These are phyloP conservation scores for Carassius gibelio DNA, from an alignment of 2,113 vertebrate species.

Conservation along the genomic window DNA sequence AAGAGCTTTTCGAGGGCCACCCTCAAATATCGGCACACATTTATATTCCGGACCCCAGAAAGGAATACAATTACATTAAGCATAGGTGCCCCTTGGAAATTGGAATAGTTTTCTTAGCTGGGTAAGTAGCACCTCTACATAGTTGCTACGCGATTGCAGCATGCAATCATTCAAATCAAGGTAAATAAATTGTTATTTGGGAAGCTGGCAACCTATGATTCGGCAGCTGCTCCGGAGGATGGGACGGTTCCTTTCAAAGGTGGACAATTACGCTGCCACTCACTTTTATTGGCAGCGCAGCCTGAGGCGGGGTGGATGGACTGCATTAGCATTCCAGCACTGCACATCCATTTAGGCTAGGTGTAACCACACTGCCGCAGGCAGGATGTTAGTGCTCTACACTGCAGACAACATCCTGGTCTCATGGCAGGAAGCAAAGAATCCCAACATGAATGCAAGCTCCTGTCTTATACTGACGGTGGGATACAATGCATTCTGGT, in stretches of 20 bases:
- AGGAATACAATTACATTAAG: constrained; percentile 19
- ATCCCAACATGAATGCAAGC: constrained; percentile 6
- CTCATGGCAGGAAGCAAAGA: not conserved
- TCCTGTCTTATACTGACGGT: not conserved
- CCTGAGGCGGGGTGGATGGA: not conserved
- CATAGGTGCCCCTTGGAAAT: constrained; percentile 19
- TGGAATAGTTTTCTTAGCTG: constrained; percentile 35
- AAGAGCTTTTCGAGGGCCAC: constrained; percentile 29
- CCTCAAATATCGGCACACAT: not conserved
- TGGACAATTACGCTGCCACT: constrained; percentile 59
- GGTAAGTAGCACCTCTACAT: not conserved
- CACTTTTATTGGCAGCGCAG: constrained; percentile 45
- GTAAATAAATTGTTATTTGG: constrained; percentile 19
- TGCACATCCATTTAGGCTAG: constrained; percentile 51
- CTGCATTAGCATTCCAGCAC: constrained; percentile 51
- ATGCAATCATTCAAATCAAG: constrained; percentile 41
- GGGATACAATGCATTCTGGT: not conserved
- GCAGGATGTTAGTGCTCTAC: not conserved
- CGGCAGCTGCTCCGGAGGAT: constrained; percentile 32
- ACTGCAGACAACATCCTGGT: not conserved
- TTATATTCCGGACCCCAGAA: not conserved
- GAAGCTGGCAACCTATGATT: constrained; percentile 49
- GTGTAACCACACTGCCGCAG: constrained; percentile 18
- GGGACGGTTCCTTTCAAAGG: constrained; percentile 53
- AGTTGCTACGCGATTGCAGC: not conserved